These are phyloP conservation scores for Acrossocheilus fasciatus DNA, from an alignment of 2,797 vertebrate species.

Conservation along the genomic window DNA sequence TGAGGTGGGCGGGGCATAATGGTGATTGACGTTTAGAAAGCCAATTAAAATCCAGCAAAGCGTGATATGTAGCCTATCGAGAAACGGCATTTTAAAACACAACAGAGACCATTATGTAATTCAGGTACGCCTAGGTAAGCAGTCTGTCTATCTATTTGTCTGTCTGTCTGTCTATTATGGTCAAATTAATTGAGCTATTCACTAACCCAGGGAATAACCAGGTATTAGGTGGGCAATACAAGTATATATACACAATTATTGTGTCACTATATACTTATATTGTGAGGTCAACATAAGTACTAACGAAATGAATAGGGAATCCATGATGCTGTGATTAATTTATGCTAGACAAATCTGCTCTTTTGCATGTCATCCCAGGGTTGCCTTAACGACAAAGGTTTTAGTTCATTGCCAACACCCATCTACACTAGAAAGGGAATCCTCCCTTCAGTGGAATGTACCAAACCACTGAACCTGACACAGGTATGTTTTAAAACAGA, in stretches of 20 bases:
- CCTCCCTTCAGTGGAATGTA: slow-evolving; percentile 35
- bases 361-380: slow-evolving; percentile 27
- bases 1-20: not conserved
- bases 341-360: slow-evolving; percentile 11
- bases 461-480: slow-evolving; percentile 14
- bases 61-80: not conserved
- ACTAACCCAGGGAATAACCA: not conserved
- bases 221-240: not conserved
- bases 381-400: slow-evolving; percentile 31
- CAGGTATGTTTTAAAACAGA: slow-evolving; percentile 23
- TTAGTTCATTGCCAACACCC: slow-evolving; percentile 36
- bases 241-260: too few species aligned
- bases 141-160: not conserved
- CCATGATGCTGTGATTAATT: not conserved
- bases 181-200: not conserved
- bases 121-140: slow-evolving; percentile 5
- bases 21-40: slow-evolving; percentile 9
- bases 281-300: not conserved
- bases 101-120: not conserved
- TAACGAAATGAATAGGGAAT: not conserved
- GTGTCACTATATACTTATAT: not conserved
- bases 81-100: slow-evolving; percentile 17
- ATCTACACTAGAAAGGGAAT: not conserved
- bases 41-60: slow-evolving; percentile 3
- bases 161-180: not conserved